phyloP scores from a whole-genome alignment of 2,888 invertebrate species.

The Orthosia cruda region DNA sequence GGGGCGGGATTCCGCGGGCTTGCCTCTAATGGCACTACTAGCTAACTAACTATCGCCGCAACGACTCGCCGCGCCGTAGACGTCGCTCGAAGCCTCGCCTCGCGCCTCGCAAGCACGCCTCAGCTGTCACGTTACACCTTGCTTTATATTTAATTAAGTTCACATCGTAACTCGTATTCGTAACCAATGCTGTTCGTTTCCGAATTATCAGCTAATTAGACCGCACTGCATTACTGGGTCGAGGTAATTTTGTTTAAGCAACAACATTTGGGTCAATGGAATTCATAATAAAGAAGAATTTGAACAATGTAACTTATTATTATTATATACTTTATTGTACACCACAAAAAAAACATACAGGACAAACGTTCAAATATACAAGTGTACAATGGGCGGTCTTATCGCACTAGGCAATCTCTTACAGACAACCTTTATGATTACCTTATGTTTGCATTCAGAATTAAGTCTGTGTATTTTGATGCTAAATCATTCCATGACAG shows the following conservation, averaged over 20 bases:
- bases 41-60: slow-evolving; percentile 87
- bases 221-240: slow-evolving; percentile 70
- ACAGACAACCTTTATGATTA: too few species aligned
- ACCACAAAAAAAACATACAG: too few species aligned
- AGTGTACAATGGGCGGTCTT: too few species aligned
- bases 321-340: too few species aligned
- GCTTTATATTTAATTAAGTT: slow-evolving; percentile 80
- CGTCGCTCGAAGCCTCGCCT: slow-evolving; percentile 66
- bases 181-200: slow-evolving; percentile 73
- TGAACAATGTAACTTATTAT: slow-evolving; percentile 59
- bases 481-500: slow-evolving; percentile 60
- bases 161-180: slow-evolving; percentile 65
- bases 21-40: slow-evolving; percentile 87
- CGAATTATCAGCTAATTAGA: slow-evolving; percentile 80
- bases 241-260: slow-evolving; percentile 67
- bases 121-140: slow-evolving; percentile 77
- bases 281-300: slow-evolving; percentile 65
- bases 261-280: slow-evolving; percentile 71
- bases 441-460: slow-evolving; percentile 55
- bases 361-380: too few species aligned
- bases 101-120: slow-evolving; percentile 39
- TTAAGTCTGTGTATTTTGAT: slow-evolving; percentile 49
- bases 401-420: too few species aligned
- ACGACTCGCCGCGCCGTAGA: slow-evolving; percentile 79
- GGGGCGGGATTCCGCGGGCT: slow-evolving; percentile 79